Evolutionary conservation across 92 coral and sea anemone genomes (phyloP), one percentile per base, ranked within the genome.

Genomic region (Heteractis magnifica): DNA sequence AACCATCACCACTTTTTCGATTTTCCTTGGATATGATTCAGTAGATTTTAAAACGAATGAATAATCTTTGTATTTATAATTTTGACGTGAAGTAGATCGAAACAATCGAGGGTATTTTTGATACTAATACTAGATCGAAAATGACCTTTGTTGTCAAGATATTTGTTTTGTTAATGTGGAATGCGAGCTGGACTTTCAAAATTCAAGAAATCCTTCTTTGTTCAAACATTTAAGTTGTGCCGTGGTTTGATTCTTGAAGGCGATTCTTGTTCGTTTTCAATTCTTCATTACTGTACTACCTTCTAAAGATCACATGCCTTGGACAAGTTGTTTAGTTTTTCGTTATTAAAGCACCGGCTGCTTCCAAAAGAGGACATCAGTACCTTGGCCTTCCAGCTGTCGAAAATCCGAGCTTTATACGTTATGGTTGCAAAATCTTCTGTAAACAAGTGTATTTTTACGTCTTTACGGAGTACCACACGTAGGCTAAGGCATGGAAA

Each of bases 321-420:
- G 58, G 58, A 53, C 58, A 53, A 53, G 58, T 62, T 18, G 26
- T 62, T 68, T 68, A 3, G 1, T 23, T 68, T 68, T 9, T 23
- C 26, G 73, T 68, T 68, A 15, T 16, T 21, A 68, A n/a, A 68
- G 2, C 73, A 68, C 73, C 41, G 23, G 6, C 49, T 21, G 23
- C 73, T 9, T 23, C 58, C 58, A 53, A 68, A 23, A 26, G 49
- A 23, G 49, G 23, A 26, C 73, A 68, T 68, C 73, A 8, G 73
- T 68, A 53, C 58, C 58, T 53, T 53, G 58, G 58, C 58, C 58
- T 53, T 68, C 49, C 73, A 68, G 73, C 73, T 26, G 73, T 23
- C 49, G 12, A 68, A 68, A 8, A 68, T 6, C 73, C 10, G 21
- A 68, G 9, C 26, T 68, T 10, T n/a, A 11, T 9, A n/a, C 26